Conservation (phyloP, 2,113 vertebrate genomes). For the Cercopithecus mona region DNA sequence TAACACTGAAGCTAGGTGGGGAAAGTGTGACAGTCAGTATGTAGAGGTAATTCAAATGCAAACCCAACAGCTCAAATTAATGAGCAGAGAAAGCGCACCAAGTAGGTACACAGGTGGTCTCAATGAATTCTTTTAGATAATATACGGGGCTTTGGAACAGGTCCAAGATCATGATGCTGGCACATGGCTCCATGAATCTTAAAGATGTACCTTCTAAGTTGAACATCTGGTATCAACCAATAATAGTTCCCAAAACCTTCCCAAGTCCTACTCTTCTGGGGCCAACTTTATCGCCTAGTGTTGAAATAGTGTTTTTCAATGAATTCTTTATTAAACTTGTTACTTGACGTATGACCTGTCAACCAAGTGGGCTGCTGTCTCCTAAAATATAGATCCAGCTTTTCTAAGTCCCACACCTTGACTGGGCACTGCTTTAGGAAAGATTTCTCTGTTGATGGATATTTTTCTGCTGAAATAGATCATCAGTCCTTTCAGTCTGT, state of each 20-base stretch:
- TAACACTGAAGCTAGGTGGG: background rate
- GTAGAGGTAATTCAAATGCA: background rate
- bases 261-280: background rate
- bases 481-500: constrained; percentile 31
- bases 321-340: constrained; percentile 56
- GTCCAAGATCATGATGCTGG: background rate
- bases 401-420: background rate
- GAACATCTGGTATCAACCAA: constrained; percentile 34
- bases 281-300: constrained; percentile 34
- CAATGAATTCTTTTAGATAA: background rate
- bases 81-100: background rate
- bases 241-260: constrained; percentile 37
- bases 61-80: background rate
- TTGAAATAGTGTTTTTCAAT: constrained; percentile 46
- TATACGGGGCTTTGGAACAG: background rate
- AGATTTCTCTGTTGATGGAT: background rate
- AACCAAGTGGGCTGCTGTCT: background rate
- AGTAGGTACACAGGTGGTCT: background rate
- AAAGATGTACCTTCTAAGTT: constrained; percentile 23
- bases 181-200: constrained; percentile 9
- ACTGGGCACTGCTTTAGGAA: background rate
- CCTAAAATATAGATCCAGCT: constrained; percentile 41
- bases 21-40: background rate
- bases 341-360: constrained; percentile 58
- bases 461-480: constrained; percentile 28